Conservation (phyloP, 1,140 invertebrate species). For the Aphis craccivora region DNA sequence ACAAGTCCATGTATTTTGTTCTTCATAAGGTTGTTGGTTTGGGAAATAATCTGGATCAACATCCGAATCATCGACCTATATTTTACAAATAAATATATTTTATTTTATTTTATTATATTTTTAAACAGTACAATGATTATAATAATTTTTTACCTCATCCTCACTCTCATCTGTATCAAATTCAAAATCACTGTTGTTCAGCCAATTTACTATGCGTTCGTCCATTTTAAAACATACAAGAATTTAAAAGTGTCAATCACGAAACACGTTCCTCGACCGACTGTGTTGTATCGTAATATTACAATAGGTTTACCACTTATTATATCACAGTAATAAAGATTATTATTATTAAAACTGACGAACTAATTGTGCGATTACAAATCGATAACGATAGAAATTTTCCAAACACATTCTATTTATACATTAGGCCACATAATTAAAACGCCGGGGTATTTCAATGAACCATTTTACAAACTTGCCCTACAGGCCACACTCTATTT, state of each 20-base stretch:
- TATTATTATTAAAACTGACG: background rate
- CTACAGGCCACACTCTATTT: too few relatives aligned
- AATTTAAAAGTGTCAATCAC: background rate
- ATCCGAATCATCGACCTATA: background rate
- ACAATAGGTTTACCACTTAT: background rate
- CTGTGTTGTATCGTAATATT: background rate
- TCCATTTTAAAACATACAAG: background rate
- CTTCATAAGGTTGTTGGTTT: background rate
- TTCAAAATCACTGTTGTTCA: background rate
- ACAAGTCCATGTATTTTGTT: background rate
- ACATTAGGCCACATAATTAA: background rate
- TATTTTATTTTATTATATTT: background rate
- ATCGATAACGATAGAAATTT: background rate
- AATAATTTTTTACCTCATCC: background rate
- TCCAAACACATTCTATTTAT: background rate
- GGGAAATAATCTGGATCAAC: slow-evolving; percentile 16
- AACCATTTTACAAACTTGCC: too few relatives aligned
- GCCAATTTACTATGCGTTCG: background rate
- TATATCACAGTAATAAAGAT: background rate
- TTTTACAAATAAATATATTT: slow-evolving; percentile 6
- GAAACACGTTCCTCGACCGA: background rate
- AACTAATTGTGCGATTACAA: background rate
- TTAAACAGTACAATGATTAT: background rate
- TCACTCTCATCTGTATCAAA: background rate
- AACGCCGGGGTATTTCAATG: background rate